Conservation (phyloP, 2,113 vertebrate species). For the Gavialis gangeticus region DNA sequence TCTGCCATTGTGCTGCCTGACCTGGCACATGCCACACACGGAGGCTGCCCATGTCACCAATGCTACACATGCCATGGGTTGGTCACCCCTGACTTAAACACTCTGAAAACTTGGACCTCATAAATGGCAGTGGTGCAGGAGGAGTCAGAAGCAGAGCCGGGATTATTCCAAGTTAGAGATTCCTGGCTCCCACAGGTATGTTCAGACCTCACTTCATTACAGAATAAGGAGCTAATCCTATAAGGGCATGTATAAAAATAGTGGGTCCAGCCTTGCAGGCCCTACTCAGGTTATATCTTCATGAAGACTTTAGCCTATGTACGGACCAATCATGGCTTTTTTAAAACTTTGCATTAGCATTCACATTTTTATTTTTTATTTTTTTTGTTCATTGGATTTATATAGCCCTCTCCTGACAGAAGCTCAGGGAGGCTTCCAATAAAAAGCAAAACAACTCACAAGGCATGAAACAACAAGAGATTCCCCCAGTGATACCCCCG, state of each 20-base stretch:
- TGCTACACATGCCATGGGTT: too few relatives aligned
- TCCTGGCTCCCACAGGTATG: neutral
- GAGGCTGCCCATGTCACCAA: too few relatives aligned
- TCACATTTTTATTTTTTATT: neutral
- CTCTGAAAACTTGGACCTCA: neutral
- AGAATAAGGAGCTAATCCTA: neutral
- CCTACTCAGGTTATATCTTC: neutral
- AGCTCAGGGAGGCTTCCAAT: neutral
- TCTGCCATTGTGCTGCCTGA: too few relatives aligned
- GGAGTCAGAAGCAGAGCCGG: neutral
- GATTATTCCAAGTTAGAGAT: neutral
- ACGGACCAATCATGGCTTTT: neutral
- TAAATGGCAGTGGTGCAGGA: neutral
- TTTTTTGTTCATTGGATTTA: too few relatives aligned
- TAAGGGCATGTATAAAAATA: neutral
- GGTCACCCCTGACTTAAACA: neutral
- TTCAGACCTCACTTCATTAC: neutral
- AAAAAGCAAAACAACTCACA: neutral
- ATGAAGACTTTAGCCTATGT: fast-evolving
- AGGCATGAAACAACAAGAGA: too few relatives aligned
- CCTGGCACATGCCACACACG: too few relatives aligned
- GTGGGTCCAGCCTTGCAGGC: neutral
- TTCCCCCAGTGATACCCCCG: too few relatives aligned
- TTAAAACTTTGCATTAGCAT: neutral
- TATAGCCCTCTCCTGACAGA: too few relatives aligned